phyloP scores from a whole-genome alignment of 2,113 vertebrate species.

The Alligator mississippiensis region DNA sequence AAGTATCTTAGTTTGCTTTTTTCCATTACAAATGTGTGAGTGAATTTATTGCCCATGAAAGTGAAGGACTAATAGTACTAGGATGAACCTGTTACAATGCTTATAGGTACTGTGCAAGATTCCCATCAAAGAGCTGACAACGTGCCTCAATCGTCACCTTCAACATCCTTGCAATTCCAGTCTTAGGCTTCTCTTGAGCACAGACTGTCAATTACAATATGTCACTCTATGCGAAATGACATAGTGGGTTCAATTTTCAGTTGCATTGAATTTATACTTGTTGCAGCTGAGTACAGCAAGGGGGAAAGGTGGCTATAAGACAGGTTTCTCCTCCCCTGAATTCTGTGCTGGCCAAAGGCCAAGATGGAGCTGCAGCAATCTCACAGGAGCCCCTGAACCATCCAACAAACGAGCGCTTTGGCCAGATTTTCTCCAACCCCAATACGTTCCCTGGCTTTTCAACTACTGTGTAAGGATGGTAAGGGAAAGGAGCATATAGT shows the following conservation, averaged over 20 bases:
- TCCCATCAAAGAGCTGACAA: background rate
- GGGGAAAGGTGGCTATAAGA: background rate
- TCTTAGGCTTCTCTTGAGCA: background rate
- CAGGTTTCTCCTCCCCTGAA: background rate
- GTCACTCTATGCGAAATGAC: background rate
- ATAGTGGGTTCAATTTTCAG: background rate
- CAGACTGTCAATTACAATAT: background rate
- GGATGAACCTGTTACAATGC: background rate
- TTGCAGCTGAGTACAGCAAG: background rate
- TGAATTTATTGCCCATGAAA: background rate
- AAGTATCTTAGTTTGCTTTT: background rate
- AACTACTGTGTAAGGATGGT: background rate
- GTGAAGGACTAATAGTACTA: background rate
- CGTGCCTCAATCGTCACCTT: background rate
- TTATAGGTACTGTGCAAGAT: background rate
- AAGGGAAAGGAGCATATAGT: background rate
- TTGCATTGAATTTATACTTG: background rate
- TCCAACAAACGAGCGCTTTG: background rate
- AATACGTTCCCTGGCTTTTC: background rate
- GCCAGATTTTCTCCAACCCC: background rate
- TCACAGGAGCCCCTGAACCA: background rate
- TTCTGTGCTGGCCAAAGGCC: fast-evolving
- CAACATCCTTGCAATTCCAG: background rate
- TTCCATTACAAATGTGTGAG: background rate
- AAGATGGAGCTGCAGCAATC: background rate